These are phyloP conservation scores for Probosciger aterrimus DNA, from an alignment of 2,113 vertebrate species.

Conservation along the genomic window DNA sequence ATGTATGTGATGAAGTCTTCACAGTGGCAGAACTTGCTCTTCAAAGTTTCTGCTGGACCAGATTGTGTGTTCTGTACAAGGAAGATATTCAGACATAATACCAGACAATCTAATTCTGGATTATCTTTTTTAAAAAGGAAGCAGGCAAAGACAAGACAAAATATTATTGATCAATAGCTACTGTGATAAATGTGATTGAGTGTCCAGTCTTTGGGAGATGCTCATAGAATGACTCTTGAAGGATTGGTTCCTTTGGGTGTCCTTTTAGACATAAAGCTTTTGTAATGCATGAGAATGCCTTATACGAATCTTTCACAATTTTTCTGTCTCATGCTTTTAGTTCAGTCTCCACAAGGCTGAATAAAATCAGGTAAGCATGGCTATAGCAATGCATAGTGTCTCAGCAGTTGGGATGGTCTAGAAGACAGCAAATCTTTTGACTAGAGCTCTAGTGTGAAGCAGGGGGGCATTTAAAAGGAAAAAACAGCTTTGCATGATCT, in stretches of 20 bases:
- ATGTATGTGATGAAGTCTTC: not conserved
- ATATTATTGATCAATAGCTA: accelerated
- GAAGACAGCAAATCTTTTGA: not conserved
- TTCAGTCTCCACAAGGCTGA: not conserved
- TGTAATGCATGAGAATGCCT: not conserved
- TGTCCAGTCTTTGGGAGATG: not conserved
- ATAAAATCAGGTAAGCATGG: not conserved
- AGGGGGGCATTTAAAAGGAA: not conserved
- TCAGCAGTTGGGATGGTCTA: not conserved
- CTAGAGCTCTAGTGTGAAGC: not conserved
- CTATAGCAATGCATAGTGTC: not conserved
- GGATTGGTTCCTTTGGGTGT: not conserved
- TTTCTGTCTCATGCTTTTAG: not conserved
- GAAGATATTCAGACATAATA: not conserved
- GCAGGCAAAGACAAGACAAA: not conserved
- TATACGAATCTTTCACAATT: not conserved
- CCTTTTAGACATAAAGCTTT: not conserved
- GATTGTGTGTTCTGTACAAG: not conserved
- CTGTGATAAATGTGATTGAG: not conserved
- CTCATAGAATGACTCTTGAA: not conserved
- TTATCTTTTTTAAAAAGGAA: not conserved
- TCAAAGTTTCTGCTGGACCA: not conserved
- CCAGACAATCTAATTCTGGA: not conserved
- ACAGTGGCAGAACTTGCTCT: not conserved
- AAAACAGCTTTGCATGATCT: not conserved